Percentiles rank a stretch among this genome's conserved stretches.
These are phyloP conservation scores for Spilosoma lubricipeda DNA, from an alignment of 2,888 invertebrate species.

Conservation along the genomic window DNA sequence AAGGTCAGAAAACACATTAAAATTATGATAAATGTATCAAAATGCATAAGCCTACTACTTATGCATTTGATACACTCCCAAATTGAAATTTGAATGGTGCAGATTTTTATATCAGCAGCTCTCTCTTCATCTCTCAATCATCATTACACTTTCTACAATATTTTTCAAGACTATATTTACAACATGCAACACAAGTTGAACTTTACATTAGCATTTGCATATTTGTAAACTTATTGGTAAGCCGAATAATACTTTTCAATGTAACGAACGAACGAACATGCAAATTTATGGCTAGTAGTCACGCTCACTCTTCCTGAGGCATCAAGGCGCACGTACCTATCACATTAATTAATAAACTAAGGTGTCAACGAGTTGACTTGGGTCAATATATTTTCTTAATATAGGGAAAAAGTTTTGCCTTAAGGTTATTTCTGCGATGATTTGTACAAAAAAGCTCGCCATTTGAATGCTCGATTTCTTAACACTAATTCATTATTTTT, in stretches of 20 bases:
- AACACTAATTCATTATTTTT: background rate
- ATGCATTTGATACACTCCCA: too few relatives aligned
- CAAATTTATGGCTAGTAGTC: background rate
- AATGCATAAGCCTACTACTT: too few relatives aligned
- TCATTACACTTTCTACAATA: background rate
- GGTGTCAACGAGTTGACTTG: background rate
- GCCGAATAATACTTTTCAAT: background rate
- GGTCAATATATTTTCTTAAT: background rate
- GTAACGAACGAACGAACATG: background rate
- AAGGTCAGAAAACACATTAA: too few relatives aligned
- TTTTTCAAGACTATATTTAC: background rate
- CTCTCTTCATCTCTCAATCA: too few relatives aligned
- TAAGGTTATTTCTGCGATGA: background rate
- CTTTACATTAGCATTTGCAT: background rate
- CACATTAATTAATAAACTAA: background rate
- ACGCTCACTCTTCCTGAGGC: background rate
- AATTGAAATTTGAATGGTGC: background rate
- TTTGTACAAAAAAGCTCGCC: background rate
- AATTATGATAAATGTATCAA: too few relatives aligned
- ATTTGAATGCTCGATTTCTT: background rate
- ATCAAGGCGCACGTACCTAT: background rate
- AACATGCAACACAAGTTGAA: background rate
- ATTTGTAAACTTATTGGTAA: background rate
- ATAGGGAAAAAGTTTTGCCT: background rate
- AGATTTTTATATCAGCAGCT: background rate